phyloP scores from a whole-genome alignment of 2,888 invertebrate genomes.

The Brachypalpus laphriformis region DNA sequence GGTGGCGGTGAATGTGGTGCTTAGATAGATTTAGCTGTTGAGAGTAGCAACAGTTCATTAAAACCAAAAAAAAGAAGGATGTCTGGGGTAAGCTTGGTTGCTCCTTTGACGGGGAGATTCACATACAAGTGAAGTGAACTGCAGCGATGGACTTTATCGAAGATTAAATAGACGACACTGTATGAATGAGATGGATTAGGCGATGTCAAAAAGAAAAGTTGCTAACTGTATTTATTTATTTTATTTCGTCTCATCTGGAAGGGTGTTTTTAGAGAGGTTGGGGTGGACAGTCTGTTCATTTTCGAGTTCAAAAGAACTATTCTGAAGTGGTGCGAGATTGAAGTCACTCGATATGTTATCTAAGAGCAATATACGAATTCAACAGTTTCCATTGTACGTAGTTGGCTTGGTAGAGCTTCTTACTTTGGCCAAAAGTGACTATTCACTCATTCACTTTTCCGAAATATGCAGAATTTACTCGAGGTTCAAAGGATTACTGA shows the following conservation, averaged over 20 bases:
- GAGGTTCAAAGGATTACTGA: too few relatives aligned
- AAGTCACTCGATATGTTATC: too few relatives aligned
- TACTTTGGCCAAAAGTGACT: too few relatives aligned
- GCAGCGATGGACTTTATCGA: constrained; percentile 23
- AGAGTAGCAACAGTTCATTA: constrained; percentile 54
- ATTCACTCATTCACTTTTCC: too few relatives aligned
- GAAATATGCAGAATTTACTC: too few relatives aligned
- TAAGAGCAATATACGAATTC: too few relatives aligned
- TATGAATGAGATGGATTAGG: constrained; percentile 20
- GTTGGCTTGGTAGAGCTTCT: too few relatives aligned
- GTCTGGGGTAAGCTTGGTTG: constrained; percentile 33
- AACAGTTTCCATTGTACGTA: too few relatives aligned
- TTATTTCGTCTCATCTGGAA: neutral
- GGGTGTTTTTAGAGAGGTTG: too few relatives aligned
- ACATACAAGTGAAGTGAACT: constrained; percentile 27
- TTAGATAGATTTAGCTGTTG: constrained; percentile 22
- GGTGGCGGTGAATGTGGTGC: neutral
- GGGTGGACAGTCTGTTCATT: too few relatives aligned
- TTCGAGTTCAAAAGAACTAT: too few relatives aligned
- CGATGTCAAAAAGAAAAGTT: constrained; percentile 27
- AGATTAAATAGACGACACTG: neutral
- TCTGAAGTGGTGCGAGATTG: too few relatives aligned
- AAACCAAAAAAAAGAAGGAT: constrained; percentile 7
- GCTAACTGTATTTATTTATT: neutral
- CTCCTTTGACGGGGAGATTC: constrained; percentile 25